A percentile compares a stretch with the other conserved stretches of the same genome.
phyloP scores from a whole-genome alignment of 2,888 invertebrate genomes.

The Ormyrus thymus region DNA sequence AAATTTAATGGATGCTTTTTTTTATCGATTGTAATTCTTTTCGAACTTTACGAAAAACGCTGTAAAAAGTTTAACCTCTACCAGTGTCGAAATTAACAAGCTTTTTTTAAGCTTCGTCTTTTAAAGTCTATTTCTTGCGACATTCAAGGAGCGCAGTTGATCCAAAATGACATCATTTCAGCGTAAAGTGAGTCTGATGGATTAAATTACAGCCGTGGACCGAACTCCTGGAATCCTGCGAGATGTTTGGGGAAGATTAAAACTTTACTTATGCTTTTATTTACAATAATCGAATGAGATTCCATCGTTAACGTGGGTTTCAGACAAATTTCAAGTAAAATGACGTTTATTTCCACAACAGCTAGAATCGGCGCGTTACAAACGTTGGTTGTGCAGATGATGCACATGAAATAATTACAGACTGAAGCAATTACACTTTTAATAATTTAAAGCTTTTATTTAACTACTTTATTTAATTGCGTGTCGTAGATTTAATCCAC shows the following conservation, averaged over 20 bases:
- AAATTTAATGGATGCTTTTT: neutral
- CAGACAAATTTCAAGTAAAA: too few relatives aligned
- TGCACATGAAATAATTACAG: too few relatives aligned
- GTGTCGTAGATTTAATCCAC: too few relatives aligned
- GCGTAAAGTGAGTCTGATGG: slow-evolving; percentile 47
- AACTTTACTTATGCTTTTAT: neutral
- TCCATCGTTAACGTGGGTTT: too few relatives aligned
- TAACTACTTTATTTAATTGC: too few relatives aligned
- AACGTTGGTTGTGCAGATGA: too few relatives aligned
- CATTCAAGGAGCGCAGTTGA: slow-evolving; percentile 38
- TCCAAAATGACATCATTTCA: slow-evolving; percentile 51
- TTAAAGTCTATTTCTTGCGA: slow-evolving; percentile 48
- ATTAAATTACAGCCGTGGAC: slow-evolving; percentile 41
- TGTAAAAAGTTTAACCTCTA: neutral
- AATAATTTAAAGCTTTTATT: too few relatives aligned
- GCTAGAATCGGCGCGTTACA: too few relatives aligned
- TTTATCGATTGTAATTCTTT: slow-evolving; percentile 6
- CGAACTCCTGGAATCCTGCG: slow-evolving; percentile 24
- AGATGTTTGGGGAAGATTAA: slow-evolving; percentile 6
- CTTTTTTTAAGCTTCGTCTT: slow-evolving; percentile 30
- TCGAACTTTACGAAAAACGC: neutral
- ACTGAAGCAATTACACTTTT: too few relatives aligned
- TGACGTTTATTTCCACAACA: too few relatives aligned
- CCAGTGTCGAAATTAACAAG: slow-evolving; percentile 3
- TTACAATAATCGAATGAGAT: too few relatives aligned